A percentile compares a stretch with the other conserved stretches of the same genome.
These are phyloP conservation scores for Patagioenas fasciata DNA, from an alignment of 2,113 vertebrate species.

Conservation along the genomic window DNA sequence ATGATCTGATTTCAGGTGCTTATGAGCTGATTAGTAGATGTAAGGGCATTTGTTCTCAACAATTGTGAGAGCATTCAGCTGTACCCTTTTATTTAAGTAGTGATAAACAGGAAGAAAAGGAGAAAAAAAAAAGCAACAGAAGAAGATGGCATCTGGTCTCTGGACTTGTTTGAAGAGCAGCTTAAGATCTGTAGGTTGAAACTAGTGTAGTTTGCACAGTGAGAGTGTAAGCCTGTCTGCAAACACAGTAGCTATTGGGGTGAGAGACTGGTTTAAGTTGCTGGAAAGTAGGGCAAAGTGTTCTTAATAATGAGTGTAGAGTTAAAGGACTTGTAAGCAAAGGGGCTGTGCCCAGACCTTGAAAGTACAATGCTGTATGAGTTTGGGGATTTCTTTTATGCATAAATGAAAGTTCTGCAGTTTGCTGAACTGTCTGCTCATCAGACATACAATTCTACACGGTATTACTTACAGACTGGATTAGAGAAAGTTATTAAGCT, in stretches of 20 bases:
- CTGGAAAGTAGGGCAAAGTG: background rate
- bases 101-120: background rate
- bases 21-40: background rate
- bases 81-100: background rate
- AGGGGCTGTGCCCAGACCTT: background rate
- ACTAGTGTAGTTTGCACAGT: background rate
- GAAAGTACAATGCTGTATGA: background rate
- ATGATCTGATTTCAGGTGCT: background rate
- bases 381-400: background rate
- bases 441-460: background rate
- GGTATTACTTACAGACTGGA: background rate
- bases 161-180: background rate
- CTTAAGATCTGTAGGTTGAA: background rate
- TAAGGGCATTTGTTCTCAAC: background rate
- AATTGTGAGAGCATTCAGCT: background rate
- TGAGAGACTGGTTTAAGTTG: background rate
- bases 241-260: background rate
- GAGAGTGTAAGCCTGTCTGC: background rate
- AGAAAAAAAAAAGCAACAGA: background rate
- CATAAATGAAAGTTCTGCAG: background rate
- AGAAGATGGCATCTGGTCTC: background rate
- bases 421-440: background rate
- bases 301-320: background rate
- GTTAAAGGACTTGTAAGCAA: background rate
- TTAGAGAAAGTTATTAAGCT: background rate